Conservation (phyloP, 2,888 invertebrate genomes). For the Macropis europaea region DNA sequence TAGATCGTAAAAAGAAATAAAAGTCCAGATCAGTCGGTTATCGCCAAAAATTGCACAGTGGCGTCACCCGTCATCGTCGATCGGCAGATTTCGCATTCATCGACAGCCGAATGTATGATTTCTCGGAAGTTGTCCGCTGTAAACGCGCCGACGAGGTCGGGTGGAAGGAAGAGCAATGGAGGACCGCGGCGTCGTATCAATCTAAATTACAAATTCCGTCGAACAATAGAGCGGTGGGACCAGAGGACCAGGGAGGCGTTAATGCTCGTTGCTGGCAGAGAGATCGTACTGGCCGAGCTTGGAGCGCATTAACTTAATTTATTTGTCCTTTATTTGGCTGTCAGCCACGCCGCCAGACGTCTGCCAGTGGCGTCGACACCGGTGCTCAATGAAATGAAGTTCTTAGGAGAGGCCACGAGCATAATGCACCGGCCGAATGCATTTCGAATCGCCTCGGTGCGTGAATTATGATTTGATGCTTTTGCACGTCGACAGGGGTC, state of each 20-base stretch:
- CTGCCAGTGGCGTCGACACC: slow-evolving; percentile 69
- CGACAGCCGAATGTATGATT: slow-evolving; percentile 59
- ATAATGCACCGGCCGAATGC: slow-evolving; percentile 22
- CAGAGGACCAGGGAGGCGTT: slow-evolving; percentile 54
- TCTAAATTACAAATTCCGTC: slow-evolving; percentile 79
- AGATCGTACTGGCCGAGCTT: slow-evolving; percentile 65
- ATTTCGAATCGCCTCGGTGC: slow-evolving; percentile 9
- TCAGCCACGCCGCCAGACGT: slow-evolving; percentile 72
- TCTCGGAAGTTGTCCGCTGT: slow-evolving; percentile 61
- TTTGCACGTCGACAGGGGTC: background rate
- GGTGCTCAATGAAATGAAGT: slow-evolving; percentile 11
- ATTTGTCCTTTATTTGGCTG: slow-evolving; percentile 79
- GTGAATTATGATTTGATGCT: slow-evolving; percentile 24
- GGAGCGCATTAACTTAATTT: slow-evolving; percentile 78
- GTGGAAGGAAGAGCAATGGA: slow-evolving; percentile 34
- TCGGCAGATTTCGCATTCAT: slow-evolving; percentile 40
- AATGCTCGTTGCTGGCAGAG: slow-evolving; percentile 47
- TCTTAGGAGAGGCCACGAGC: slow-evolving; percentile 34
- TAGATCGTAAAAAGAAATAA: too few relatives aligned
- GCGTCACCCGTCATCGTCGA: slow-evolving; percentile 23
- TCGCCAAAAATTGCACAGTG: background rate
- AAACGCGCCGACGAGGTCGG: slow-evolving; percentile 37
- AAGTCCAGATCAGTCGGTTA: background rate
- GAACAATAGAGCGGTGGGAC: slow-evolving; percentile 70
- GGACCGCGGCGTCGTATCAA: slow-evolving; percentile 74